Evolutionary conservation across 2,888 invertebrate species (phyloP).

Genomic region (Pyrgus malvae): DNA sequence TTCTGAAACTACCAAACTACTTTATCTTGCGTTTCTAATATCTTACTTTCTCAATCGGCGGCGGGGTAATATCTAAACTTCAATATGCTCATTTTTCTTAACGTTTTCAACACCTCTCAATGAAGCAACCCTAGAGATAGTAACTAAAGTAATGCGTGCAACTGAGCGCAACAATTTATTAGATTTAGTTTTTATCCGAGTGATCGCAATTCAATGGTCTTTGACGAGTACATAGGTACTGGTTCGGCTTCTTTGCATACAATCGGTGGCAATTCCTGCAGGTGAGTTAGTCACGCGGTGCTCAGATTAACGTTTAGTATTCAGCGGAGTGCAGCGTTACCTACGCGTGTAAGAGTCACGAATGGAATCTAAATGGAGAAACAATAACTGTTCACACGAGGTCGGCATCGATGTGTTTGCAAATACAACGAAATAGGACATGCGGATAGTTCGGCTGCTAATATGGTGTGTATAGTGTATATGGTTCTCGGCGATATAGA

Average conservation of each 20-base stretch:
- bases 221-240: constrained; percentile 32
- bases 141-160: neutral
- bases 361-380: constrained; percentile 63
- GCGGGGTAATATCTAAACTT: no score
- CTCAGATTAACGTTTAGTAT: constrained; percentile 66
- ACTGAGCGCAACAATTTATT: constrained; percentile 1
- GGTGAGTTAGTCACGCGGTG: constrained; percentile 72
- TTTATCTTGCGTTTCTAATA: no score
- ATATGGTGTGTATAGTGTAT: constrained; percentile 8
- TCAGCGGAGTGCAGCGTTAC: constrained; percentile 53
- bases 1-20: no score
- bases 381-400: constrained; percentile 75
- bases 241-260: constrained; percentile 65
- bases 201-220: constrained; percentile 21
- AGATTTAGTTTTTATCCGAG: constrained; percentile 5
- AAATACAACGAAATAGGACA: constrained; percentile 61
- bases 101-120: neutral
- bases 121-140: neutral
- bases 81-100: no score
- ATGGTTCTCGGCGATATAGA: neutral
- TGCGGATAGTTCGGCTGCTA: constrained; percentile 28
- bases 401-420: constrained; percentile 63
- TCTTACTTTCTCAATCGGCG: no score
- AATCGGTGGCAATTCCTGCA: constrained; percentile 71
- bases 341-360: constrained; percentile 64